phyloP scores from a whole-genome alignment of 2,113 vertebrate genomes.

The Campylomormyrus numenius region DNA sequence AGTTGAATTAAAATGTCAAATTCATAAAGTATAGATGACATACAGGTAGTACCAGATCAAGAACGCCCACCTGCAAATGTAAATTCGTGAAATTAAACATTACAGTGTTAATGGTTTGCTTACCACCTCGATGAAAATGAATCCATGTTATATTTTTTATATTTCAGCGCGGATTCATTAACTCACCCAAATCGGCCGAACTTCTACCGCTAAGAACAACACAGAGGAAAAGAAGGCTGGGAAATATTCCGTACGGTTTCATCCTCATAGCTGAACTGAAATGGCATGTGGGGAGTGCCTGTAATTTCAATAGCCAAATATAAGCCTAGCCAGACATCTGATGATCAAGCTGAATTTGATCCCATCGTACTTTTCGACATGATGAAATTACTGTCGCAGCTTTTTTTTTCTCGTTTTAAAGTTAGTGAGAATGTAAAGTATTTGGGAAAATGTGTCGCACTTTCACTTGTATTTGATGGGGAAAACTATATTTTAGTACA shows the following conservation, averaged over 20 bases:
- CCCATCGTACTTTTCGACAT: not conserved
- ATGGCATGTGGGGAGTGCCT: not conserved
- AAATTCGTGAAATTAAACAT: not conserved
- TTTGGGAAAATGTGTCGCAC: not conserved
- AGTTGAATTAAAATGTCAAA: not conserved
- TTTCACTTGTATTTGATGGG: not conserved
- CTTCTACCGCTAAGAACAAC: not conserved
- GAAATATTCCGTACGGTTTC: not conserved
- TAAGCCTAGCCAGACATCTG: not conserved
- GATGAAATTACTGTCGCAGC: not conserved
- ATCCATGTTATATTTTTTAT: not conserved
- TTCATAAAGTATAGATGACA: not conserved
- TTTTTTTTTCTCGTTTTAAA: not conserved
- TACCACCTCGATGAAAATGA: not conserved
- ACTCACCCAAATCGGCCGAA: conserved; percentile 3
- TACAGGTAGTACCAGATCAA: not conserved
- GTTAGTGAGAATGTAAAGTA: not conserved
- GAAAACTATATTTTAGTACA: not conserved
- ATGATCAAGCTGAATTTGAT: not conserved
- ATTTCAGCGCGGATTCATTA: not conserved
- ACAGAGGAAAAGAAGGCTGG: not conserved
- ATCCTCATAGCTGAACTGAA: not conserved
- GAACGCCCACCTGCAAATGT: not conserved
- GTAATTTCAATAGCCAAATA: not conserved
- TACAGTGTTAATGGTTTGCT: not conserved